Evolutionary conservation across 2,888 invertebrate species (phyloP).

Genomic region (Resseliella maxima): DNA sequence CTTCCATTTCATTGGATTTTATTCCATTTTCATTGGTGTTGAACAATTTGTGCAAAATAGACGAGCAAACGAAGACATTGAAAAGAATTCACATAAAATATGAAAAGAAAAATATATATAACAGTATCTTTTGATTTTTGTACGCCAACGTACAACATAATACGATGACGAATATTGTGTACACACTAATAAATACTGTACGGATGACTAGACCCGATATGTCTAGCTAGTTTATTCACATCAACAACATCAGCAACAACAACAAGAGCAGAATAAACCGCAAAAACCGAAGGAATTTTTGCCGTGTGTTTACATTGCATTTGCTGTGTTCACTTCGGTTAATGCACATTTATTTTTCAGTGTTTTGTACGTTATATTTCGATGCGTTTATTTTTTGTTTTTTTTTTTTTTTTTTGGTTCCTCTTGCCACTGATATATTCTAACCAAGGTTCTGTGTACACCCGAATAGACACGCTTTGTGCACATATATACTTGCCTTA

Average conservation of each 20-base stretch:
- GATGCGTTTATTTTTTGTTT: neutral
- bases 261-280: neutral
- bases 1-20: neutral
- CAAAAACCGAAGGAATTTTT: constrained; percentile 42
- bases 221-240: neutral
- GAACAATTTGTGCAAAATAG: constrained; percentile 10
- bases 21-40: neutral
- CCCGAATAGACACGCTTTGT: neutral
- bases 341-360: neutral
- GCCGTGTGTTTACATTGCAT: constrained; percentile 27
- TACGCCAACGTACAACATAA: neutral
- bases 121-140: constrained; percentile 30
- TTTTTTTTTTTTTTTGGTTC: neutral
- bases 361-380: neutral
- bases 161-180: constrained; percentile 41
- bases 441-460: neutral
- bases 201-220: neutral
- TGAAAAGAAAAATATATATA: too few species aligned
- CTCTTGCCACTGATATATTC: neutral
- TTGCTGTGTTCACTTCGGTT: constrained; percentile 15
- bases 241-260: neutral
- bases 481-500: neutral
- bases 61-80: constrained; percentile 7
- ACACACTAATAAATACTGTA: neutral
- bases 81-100: neutral